phyloP scores from a whole-genome alignment of 2,113 vertebrate genomes.

The Brachyhypopomus gauderio region DNA sequence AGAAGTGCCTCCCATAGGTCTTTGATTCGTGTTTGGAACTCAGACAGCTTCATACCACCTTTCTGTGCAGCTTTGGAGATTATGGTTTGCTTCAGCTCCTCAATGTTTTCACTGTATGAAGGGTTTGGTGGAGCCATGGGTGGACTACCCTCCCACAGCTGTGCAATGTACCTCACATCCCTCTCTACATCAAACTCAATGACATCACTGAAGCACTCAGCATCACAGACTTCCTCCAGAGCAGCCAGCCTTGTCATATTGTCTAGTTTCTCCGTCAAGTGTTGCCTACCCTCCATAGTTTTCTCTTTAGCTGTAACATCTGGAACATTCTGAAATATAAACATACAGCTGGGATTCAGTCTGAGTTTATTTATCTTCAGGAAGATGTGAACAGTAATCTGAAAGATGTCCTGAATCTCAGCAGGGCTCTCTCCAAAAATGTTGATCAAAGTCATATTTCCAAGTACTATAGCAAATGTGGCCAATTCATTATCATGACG shows the following conservation, averaged over 20 bases:
- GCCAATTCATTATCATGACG: slow-evolving; percentile 68
- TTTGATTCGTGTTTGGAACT: slow-evolving; percentile 65
- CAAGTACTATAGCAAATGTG: slow-evolving; percentile 70
- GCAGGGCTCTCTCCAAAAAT: slow-evolving; percentile 70
- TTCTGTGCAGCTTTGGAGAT: slow-evolving; percentile 8
- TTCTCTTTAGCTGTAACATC: slow-evolving; percentile 66
- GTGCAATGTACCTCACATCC: slow-evolving; percentile 57
- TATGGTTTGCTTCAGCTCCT: slow-evolving; percentile 47
- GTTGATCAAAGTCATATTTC: slow-evolving; percentile 69
- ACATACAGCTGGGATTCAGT: slow-evolving; percentile 69
- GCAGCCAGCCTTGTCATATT: slow-evolving; percentile 65
- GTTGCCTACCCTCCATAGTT: slow-evolving; percentile 63
- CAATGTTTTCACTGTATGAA: slow-evolving; percentile 52
- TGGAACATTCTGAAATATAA: slow-evolving; percentile 73
- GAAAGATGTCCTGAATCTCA: slow-evolving; percentile 60
- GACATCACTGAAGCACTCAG: slow-evolving; percentile 62
- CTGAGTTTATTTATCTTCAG: slow-evolving; percentile 71
- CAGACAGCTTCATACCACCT: slow-evolving; percentile 50
- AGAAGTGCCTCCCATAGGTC: slow-evolving; percentile 60
- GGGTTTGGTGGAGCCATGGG: slow-evolving; percentile 61
- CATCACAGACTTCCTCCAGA: slow-evolving; percentile 62
- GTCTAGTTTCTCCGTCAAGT: slow-evolving; percentile 66
- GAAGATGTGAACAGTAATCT: slow-evolving; percentile 64
- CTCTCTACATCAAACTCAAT: slow-evolving; percentile 56
- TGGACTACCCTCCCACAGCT: slow-evolving; percentile 5